Conservation (phyloP, 1,140 invertebrate species). For the Ips typographus region DNA sequence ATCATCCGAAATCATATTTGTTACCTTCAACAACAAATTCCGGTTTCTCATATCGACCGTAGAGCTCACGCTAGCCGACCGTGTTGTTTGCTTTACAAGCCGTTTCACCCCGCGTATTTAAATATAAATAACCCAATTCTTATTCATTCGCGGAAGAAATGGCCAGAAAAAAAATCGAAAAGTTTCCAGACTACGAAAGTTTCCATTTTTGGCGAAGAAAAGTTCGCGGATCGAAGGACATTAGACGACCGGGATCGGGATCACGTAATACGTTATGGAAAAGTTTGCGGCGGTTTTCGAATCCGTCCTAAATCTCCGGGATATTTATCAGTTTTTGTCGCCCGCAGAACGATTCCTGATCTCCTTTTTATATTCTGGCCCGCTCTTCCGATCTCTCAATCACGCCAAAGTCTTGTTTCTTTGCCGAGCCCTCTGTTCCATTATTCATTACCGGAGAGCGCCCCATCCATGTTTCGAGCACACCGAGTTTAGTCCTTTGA, state of each 20-base stretch:
- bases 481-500: constrained; percentile 30
- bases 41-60: constrained; percentile 41
- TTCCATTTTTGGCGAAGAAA: constrained; percentile 7
- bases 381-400: constrained; percentile 50
- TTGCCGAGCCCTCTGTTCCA: constrained; percentile 49
- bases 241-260: constrained; percentile 15
- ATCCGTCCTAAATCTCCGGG: constrained; percentile 45
- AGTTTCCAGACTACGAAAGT: constrained; percentile 10
- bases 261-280: constrained; percentile 34
- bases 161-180: too few species aligned
- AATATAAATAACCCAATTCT: too few species aligned
- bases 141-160: too few species aligned
- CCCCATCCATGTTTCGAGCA: constrained; percentile 42
- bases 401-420: constrained; percentile 50
- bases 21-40: constrained; percentile 45
- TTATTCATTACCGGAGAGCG: constrained; percentile 49
- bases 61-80: constrained; percentile 6
- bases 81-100: constrained; percentile 4
- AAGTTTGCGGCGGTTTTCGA: constrained; percentile 38
- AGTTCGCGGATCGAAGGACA: constrained; percentile 19
- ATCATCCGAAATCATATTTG: constrained; percentile 47
- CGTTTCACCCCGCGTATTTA: too few species aligned
- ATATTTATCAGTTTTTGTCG: constrained; percentile 52
- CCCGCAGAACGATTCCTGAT: constrained; percentile 50
- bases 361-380: constrained; percentile 51